phyloP scores from a whole-genome alignment of 2,113 vertebrate species.

The Guaruba guarouba region DNA sequence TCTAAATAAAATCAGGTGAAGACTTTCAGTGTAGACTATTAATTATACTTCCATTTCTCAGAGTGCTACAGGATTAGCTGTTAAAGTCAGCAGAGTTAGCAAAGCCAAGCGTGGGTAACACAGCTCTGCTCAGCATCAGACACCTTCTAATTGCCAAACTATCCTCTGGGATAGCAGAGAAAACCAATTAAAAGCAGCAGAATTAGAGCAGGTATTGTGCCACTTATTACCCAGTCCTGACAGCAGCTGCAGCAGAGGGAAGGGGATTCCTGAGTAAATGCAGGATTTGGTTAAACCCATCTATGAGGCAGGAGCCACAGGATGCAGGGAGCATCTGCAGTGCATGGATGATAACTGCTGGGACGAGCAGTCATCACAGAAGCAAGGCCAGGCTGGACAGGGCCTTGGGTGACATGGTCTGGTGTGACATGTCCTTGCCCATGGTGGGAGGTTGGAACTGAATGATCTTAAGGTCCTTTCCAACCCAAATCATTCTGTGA shows the following conservation, averaged over 20 bases:
- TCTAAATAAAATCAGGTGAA: slow-evolving; percentile 35
- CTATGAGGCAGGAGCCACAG: fast-evolving
- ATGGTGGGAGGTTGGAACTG: neutral
- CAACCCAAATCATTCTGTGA: neutral
- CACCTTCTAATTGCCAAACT: slow-evolving; percentile 29
- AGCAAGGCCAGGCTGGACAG: neutral
- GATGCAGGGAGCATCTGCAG: fast-evolving
- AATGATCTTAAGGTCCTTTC: neutral
- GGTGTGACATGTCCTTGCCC: neutral
- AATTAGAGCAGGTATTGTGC: neutral
- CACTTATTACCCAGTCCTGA: neutral
- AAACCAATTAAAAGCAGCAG: slow-evolving; percentile 35
- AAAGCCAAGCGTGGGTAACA: neutral
- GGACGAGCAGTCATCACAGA: neutral
- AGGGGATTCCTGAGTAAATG: neutral
- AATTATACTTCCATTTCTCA: slow-evolving; percentile 9
- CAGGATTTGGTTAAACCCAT: neutral
- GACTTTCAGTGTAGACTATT: neutral
- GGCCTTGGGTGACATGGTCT: neutral
- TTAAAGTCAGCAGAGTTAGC: neutral
- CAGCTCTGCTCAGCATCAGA: neutral
- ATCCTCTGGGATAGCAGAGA: neutral
- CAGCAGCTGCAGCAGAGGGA: neutral
- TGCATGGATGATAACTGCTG: neutral
- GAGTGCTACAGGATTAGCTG: neutral